Conservation (phyloP, 2,888 invertebrate species). For the Scrobipalpa costella region DNA sequence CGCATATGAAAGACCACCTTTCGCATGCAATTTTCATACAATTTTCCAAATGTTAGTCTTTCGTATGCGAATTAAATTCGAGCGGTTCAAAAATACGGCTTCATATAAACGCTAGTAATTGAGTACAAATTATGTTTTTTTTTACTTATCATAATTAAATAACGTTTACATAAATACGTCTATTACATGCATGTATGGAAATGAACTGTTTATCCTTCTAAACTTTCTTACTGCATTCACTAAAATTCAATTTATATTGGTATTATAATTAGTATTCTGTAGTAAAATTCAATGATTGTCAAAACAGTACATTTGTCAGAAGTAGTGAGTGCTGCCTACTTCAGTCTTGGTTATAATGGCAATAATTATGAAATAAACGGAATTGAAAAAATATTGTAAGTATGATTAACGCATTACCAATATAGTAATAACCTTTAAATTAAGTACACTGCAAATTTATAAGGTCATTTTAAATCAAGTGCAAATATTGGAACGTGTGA, state of each 20-base stretch:
- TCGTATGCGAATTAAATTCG: too few species aligned
- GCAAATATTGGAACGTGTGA: too few species aligned
- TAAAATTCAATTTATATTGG: not conserved
- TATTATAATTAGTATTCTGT: not conserved
- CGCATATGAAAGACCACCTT: too few species aligned
- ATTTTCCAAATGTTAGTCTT: too few species aligned
- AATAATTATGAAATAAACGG: conserved; percentile 12
- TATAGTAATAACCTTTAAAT: too few species aligned
- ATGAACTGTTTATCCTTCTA: not conserved
- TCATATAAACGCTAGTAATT: not conserved
- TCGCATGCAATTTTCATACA: too few species aligned
- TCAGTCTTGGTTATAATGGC: not conserved
- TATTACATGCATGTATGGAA: conserved; percentile 1
- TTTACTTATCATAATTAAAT: not conserved
- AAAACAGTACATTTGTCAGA: not conserved
- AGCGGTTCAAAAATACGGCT: too few species aligned
- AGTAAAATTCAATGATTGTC: not conserved
- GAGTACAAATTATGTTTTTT: conserved; percentile 7
- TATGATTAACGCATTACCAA: too few species aligned
- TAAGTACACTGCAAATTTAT: too few species aligned
- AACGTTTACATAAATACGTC: not conserved
- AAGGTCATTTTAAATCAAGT: too few species aligned
- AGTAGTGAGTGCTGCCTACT: not conserved
- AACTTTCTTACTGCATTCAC: not conserved
- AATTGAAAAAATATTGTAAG: not conserved